Conservation (phyloP, 2,888 invertebrate species). For the Leistus spinibarbis region DNA sequence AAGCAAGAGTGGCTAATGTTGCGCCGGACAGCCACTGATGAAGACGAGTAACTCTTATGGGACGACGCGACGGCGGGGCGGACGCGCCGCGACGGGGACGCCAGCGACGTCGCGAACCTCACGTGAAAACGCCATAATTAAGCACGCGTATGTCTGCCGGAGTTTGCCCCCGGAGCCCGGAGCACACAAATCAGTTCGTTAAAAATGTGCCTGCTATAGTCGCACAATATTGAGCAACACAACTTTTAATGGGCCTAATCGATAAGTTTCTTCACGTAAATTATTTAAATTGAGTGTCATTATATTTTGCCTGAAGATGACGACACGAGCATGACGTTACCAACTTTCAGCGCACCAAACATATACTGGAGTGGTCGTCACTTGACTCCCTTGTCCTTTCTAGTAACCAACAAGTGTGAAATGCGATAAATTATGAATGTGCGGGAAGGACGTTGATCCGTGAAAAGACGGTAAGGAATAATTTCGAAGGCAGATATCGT, state of each 20-base stretch:
- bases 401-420: too few relatives aligned
- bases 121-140: slow-evolving; percentile 19
- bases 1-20: slow-evolving; percentile 51
- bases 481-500: too few relatives aligned
- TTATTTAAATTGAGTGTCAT: neutral
- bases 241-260: neutral
- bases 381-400: too few relatives aligned
- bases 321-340: too few relatives aligned
- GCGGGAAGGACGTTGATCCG: too few relatives aligned
- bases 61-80: slow-evolving; percentile 45
- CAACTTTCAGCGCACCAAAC: too few relatives aligned
- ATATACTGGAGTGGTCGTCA: too few relatives aligned
- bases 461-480: too few relatives aligned
- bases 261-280: neutral
- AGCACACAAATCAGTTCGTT: neutral
- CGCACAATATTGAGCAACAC: neutral
- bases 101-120: slow-evolving; percentile 15
- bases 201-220: neutral
- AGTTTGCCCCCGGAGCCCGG: neutral
- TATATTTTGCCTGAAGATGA: too few relatives aligned
- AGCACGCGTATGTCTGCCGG: neutral
- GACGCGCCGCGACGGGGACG: slow-evolving; percentile 27
- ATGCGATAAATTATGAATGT: too few relatives aligned
- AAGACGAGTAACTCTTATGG: slow-evolving; percentile 56
- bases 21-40: slow-evolving; percentile 55